Evolutionary conservation across 1,140 invertebrate species (phyloP), one percentile per base, ranked within the genome.

Genomic region (Sitobion miscanthi): DNA sequence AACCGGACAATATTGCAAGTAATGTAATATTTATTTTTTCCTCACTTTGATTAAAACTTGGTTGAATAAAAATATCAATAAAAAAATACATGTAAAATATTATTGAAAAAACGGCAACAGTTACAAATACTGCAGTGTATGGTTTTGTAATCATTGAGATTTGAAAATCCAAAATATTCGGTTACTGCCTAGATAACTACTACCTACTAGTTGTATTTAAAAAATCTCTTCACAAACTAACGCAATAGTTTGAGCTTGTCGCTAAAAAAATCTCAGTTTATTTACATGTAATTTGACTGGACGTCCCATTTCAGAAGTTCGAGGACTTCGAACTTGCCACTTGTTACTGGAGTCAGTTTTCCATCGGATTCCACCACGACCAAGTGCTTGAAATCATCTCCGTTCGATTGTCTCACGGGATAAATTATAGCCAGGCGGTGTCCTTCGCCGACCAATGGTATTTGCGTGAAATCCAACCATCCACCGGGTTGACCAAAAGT

Each of bases 391-490:
- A 85, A 93, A 42, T 45, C 9, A 6, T 86, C 82, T 7, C 91
- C 91, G 21, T 92, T 21, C 14, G 7, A 8, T 42, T 93, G 91
- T 93, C 57, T 57, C 25, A 42, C 38, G 0, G 91, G 52, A 83
- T 86, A 54, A 54, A 93, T 86, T 54, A 93, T 86, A 5, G 91
- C 91, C 49, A 93, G 35, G 14, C 69, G 49, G 14, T 93, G 25
- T 25, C 45, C 49, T 14, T 25, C 23, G n/a, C 49, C 91, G 14
- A 86, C 38, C 45, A 93, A 86, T 25, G 91, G 91, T 45, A 54
- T 47, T 57, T 93, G 91, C 0, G 91, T 45, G 35, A 93, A 93
- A n/a, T 93, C 91, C 8, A 57, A 86, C 91, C 91, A 93, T 30
- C 91, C 91, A 0, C 82, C 49, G 0, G 35, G n/a, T 85, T 93